A percentile compares a stretch with the other conserved stretches of the same genome.
Conservation (phyloP, 37 sponge, comb jelly and placozoan genomes). For the Cladorhizidae sp. region DNA sequence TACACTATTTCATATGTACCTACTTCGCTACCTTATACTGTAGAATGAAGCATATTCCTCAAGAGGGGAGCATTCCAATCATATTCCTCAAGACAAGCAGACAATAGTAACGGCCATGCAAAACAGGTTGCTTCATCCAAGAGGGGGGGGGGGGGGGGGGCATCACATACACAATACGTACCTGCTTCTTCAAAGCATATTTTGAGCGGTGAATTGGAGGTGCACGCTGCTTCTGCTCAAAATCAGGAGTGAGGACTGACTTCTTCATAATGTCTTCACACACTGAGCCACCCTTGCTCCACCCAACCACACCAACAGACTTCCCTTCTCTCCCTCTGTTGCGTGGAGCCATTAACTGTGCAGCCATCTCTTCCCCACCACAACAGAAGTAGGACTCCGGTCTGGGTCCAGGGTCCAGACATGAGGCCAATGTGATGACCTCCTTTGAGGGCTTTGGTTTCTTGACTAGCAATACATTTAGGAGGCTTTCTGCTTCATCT, state of each 20-base stretch:
- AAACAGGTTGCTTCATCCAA: too few relatives aligned
- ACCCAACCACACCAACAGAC: neutral
- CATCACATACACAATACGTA: conserved; percentile 9
- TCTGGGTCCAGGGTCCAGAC: conserved; percentile 14
- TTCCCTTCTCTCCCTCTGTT: neutral
- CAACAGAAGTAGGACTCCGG: conserved; percentile 25
- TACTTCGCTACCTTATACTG: too few relatives aligned
- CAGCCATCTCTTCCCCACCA: conserved; percentile 5
- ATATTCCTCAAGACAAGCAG: too few relatives aligned
- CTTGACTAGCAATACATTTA: neutral
- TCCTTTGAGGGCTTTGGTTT: neutral
- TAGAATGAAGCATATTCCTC: too few relatives aligned
- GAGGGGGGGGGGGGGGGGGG: too few relatives aligned
- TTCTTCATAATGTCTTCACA: conserved; percentile 61
- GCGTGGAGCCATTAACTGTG: neutral
- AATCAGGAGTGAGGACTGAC: conserved; percentile 72
- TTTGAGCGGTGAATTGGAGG: conserved; percentile 49
- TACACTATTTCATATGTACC: too few relatives aligned
- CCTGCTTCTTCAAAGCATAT: conserved; percentile 46
- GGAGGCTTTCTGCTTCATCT: neutral
- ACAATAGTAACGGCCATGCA: too few relatives aligned
- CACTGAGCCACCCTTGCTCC: neutral
- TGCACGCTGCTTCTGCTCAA: conserved; percentile 55
- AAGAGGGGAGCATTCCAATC: too few relatives aligned
- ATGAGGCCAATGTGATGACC: conserved; percentile 1